Conservation (phyloP, 1,140 invertebrate species). For the Orius laevigatus region DNA sequence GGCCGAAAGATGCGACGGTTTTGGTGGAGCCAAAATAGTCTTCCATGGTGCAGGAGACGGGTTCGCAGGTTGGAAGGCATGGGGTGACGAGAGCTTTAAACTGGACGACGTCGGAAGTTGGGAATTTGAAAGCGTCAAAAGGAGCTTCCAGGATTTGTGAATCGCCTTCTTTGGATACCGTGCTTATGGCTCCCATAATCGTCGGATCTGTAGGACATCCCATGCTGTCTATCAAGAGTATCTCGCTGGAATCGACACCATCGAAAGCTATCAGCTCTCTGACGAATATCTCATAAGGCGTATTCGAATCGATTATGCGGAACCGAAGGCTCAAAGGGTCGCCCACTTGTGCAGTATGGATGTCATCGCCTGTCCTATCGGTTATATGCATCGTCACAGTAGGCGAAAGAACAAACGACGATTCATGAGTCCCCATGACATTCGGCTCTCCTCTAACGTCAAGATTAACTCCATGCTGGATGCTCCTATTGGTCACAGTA, state of each 20-base stretch:
- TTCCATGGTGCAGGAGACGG: constrained; percentile 29
- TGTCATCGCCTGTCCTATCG: constrained; percentile 29
- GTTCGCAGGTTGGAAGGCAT: constrained; percentile 33
- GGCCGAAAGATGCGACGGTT: constrained; percentile 28
- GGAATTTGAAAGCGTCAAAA: constrained; percentile 40
- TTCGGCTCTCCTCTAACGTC: constrained; percentile 25
- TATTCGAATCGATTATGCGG: constrained; percentile 31
- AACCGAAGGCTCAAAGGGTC: constrained; percentile 35
- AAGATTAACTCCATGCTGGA: constrained; percentile 30
- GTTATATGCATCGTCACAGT: constrained; percentile 37
- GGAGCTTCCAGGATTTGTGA: constrained; percentile 30
- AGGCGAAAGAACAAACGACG: constrained; percentile 32
- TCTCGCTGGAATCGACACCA: constrained; percentile 33
- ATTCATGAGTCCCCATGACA: constrained; percentile 24
- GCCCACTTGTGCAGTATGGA: constrained; percentile 29
- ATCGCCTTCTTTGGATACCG: constrained; percentile 23
- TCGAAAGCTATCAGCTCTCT: constrained; percentile 36
- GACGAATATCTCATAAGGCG: constrained; percentile 39
- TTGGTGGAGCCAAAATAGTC: constrained; percentile 28
- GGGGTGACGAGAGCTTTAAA: constrained; percentile 37
- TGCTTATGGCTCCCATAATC: constrained; percentile 31
- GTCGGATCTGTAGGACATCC: constrained; percentile 35
- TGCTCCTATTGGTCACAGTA: constrained; percentile 32
- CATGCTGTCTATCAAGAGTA: constrained; percentile 31
- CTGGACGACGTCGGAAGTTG: constrained; percentile 36